phyloP scores from a whole-genome alignment of 2,113 vertebrate genomes.

The Phaethon lepturus region DNA sequence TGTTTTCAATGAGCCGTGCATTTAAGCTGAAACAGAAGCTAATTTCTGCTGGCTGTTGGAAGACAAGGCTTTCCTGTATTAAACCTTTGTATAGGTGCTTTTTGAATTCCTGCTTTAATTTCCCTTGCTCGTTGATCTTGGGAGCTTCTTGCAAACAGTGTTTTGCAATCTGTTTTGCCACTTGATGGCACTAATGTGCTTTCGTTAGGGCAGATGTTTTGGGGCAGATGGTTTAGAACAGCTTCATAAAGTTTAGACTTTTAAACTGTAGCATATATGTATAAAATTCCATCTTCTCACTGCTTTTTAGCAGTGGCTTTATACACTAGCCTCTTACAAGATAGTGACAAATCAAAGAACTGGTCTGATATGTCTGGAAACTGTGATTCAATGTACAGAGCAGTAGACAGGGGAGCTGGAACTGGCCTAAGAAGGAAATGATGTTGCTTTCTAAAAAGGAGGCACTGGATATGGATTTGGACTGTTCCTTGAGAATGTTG shows the following conservation, averaged over 20 bases:
- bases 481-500: neutral
- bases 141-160: neutral
- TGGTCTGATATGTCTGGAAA: neutral
- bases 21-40: neutral
- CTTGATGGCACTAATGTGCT: conserved; percentile 30
- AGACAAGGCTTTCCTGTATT: neutral
- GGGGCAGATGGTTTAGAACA: neutral
- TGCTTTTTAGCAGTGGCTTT: neutral
- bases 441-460: neutral
- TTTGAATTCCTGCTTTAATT: neutral
- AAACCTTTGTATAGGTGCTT: neutral
- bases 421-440: neutral
- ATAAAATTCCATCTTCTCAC: neutral
- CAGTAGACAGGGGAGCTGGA: neutral
- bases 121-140: neutral
- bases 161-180: neutral
- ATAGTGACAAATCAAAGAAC: neutral
- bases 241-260: neutral
- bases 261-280: neutral
- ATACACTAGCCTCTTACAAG: neutral
- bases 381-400: neutral
- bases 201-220: neutral
- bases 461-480: neutral
- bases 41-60: neutral
- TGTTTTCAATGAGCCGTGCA: neutral